phyloP scores from a whole-genome alignment of 2,888 invertebrate species.

The Archips xylosteana region DNA sequence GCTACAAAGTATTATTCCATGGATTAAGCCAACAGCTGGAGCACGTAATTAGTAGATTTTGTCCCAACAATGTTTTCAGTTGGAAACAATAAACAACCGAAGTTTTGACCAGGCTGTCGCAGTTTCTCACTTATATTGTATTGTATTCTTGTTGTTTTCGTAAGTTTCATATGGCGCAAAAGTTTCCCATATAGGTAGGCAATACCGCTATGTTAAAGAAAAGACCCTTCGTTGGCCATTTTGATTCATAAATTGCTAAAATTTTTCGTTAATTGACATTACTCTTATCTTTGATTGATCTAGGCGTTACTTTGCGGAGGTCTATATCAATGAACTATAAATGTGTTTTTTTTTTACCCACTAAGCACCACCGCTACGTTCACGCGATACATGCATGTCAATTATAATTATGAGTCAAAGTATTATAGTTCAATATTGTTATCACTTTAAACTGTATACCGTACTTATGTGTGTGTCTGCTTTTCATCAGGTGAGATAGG shows the following conservation, averaged over 20 bases:
- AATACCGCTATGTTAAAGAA: too few relatives aligned
- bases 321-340: too few relatives aligned
- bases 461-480: too few relatives aligned
- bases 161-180: conserved; percentile 24
- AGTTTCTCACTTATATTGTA: conserved; percentile 22
- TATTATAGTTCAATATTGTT: too few relatives aligned
- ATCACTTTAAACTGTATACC: too few relatives aligned
- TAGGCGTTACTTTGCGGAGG: too few relatives aligned
- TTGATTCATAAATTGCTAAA: neutral
- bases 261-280: neutral
- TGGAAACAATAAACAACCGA: conserved; percentile 31
- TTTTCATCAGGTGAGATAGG: too few relatives aligned
- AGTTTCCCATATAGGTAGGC: conserved; percentile 11
- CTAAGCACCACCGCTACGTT: too few relatives aligned
- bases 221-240: neutral
- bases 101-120: conserved; percentile 12
- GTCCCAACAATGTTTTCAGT: conserved; percentile 15
- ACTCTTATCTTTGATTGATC: neutral
- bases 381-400: too few relatives aligned
- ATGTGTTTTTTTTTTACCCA: too few relatives aligned
- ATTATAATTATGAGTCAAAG: too few relatives aligned
- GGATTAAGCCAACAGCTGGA: conserved; percentile 3
- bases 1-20: conserved; percentile 5
- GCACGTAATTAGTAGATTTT: conserved; percentile 33
- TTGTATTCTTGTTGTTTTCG: conserved; percentile 17